Evolutionary conservation across 2,888 invertebrate species (phyloP), one percentile per base, ranked within the genome.

Genomic region (Proisotoma minuta): DNA sequence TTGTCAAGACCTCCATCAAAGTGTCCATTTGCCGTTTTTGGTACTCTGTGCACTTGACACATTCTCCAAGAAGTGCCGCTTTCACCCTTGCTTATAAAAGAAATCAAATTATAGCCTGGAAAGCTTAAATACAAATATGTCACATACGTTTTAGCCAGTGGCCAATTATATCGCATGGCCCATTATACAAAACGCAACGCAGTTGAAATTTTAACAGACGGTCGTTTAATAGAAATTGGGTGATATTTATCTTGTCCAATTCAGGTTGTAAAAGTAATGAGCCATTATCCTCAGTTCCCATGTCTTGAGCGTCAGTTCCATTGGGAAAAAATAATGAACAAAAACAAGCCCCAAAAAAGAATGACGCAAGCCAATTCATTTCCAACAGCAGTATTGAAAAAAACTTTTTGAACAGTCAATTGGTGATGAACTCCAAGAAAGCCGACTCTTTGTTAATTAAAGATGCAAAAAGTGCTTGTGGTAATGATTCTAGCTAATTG

Each of bases 11-110:
- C 56, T 22, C 51, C 5, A 61, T 54, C 20, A 54, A 27, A 2
- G 27, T 26, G 8, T 58, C 4, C n/a, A 61, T 39, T 58, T 60
- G 61, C 18, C 24, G 22, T 20, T 26, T 34, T 22, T 54, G 60
- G 15, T 29, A 47, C 26, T 57, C 39, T 3, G 64, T 64, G 47
- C 65, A 65, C 12, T 26, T 43, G 18, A 51, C 28, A 29, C 65
- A 65, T 10, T 59, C 59, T 23, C 65, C 65, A 5, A 65, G 24
- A 3, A 65, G 28, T n/a, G 39, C 54, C 18, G 43, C 47, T 52
- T 57, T 61, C 23, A 65, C 57, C 49, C 65, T 43, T 12, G 65
- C 65, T 65, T n/a, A n/a, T n/a, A 29, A 34, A n/a, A n/a, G n/a
- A n/a, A n/a, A n/a, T n/a, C n/a, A n/a, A n/a, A n/a, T n/a, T n/a